phyloP scores from a whole-genome alignment of 1,140 invertebrate species.

The Hyles euphorbiae region DNA sequence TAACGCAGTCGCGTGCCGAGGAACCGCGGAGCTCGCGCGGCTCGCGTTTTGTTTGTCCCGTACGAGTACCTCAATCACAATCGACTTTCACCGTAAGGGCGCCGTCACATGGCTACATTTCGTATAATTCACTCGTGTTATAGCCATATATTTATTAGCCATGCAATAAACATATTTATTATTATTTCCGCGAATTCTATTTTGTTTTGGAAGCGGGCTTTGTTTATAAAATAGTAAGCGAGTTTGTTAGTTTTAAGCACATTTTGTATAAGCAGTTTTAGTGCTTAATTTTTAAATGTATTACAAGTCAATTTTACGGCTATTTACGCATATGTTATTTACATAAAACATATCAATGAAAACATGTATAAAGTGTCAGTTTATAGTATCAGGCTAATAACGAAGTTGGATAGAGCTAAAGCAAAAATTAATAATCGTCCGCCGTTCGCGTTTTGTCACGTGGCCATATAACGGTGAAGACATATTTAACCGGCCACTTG shows the following conservation, averaged over 20 bases:
- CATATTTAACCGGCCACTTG: conserved; percentile 49
- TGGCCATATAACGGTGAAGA: conserved; percentile 54
- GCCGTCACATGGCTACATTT: conserved; percentile 33
- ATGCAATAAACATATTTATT: neutral
- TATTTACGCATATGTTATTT: too few relatives aligned
- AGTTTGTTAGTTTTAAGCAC: neutral
- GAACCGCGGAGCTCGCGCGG: conserved; percentile 9
- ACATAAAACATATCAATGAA: too few relatives aligned
- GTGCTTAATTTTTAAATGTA: neutral
- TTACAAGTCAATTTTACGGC: neutral
- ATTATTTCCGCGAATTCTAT: neutral
- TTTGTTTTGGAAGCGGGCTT: neutral
- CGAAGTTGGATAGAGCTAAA: too few relatives aligned
- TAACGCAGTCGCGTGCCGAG: conserved; percentile 37
- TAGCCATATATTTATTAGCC: neutral
- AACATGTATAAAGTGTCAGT: too few relatives aligned
- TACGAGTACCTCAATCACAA: conserved; percentile 41
- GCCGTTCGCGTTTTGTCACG: conserved; percentile 17
- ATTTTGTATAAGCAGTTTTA: neutral
- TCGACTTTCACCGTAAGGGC: conserved; percentile 62
- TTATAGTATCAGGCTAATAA: too few relatives aligned
- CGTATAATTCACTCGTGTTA: too few relatives aligned
- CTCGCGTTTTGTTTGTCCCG: conserved; percentile 36
- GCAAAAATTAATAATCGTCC: too few relatives aligned
- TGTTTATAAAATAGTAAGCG: neutral